These are phyloP conservation scores for Latheticus oryzae DNA, from an alignment of 2,888 invertebrate genomes.

Conservation along the genomic window DNA sequence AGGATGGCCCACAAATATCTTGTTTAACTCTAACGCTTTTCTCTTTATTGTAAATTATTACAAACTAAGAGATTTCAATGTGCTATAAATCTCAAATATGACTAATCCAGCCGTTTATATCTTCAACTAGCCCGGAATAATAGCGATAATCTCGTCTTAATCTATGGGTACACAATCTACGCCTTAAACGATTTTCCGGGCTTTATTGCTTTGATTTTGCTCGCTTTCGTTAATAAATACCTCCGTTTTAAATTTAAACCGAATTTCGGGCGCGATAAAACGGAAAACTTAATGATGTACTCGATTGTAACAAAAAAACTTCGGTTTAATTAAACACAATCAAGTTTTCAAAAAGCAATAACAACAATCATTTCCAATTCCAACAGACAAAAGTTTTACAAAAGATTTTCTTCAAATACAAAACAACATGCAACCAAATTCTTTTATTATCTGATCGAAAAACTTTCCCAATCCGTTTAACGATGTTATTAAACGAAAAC, in stretches of 20 bases:
- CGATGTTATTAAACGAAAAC: too few relatives aligned
- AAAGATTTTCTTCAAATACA: slow-evolving; percentile 42
- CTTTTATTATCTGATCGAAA: too few relatives aligned
- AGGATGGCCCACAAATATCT: slow-evolving; percentile 28
- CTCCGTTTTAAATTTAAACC: slow-evolving; percentile 10
- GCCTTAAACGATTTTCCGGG: slow-evolving; percentile 21
- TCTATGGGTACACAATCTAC: slow-evolving; percentile 25
- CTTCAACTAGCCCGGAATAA: slow-evolving; percentile 21
- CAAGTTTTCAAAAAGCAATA: slow-evolving; percentile 26
- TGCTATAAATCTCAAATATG: slow-evolving; percentile 22
- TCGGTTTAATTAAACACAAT: slow-evolving; percentile 31
- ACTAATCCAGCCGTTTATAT: slow-evolving; percentile 20
- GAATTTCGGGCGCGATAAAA: slow-evolving; percentile 9
- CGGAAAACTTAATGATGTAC: too few relatives aligned
- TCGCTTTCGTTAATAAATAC: slow-evolving; percentile 15
- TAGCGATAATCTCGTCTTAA: slow-evolving; percentile 28
- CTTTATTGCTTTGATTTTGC: slow-evolving; percentile 25
- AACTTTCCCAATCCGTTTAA: too few relatives aligned
- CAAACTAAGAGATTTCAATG: too few relatives aligned
- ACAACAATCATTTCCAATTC: slow-evolving; percentile 31
- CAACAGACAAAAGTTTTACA: slow-evolving; percentile 29
- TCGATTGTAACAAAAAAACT: too few relatives aligned
- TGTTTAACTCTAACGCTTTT: slow-evolving; percentile 15
- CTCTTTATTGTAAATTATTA: too few relatives aligned
- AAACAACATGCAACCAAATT: slow-evolving; percentile 18